Evolutionary conservation across 1,140 invertebrate genomes (phyloP), one percentile per base, ranked within the genome.

Genomic region (Phymastichus coffea): DNA sequence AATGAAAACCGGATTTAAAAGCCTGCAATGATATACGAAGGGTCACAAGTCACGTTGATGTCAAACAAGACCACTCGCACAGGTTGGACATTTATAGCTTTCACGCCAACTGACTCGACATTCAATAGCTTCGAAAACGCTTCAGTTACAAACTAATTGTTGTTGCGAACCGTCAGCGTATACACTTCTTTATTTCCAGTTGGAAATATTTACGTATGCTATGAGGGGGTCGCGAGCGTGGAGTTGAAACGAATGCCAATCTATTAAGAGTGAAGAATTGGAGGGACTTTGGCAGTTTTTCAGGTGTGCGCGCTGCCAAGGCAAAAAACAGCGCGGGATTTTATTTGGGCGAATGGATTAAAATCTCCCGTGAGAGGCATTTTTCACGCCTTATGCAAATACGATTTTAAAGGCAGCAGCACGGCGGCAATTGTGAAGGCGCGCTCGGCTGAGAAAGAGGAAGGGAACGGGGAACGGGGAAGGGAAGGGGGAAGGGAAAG

Each of bases 321-420:
- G 25, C 7, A 17, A 14, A 30, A 35, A n/a, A 49, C 2, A 49
- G 35, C 14, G 33, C 20, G 3, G 48, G 41, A 38, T 38, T 57
- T 48, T 38, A 47, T 48, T 47, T 44, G 30, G 30, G 33, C 37
- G 46, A 41, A 57, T 57, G 35, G 56, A 49, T 57, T 57, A 57
- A 57, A 57, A 40, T 57, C 56, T 37, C 35, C 43, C 46, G 17
- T 14, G 28, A 43, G 47, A 58, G 47, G 28, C 28, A 43, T 52
- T 44, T 44, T 58, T 52, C 47, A 58, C 57, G 48, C 47, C 47
- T 58, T 58, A 52, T 58, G 57, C 28, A 58, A 58, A 58, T 52
- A 44, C 48, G 30, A 51, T 52, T 58, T 51, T 43, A 58, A 52
- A 52, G 17, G 48, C 40, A 15, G 38, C 37, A 52, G 44, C 52